These are phyloP conservation scores for Panthera uncia DNA, from an alignment of 2,113 vertebrate species.

Conservation along the genomic window DNA sequence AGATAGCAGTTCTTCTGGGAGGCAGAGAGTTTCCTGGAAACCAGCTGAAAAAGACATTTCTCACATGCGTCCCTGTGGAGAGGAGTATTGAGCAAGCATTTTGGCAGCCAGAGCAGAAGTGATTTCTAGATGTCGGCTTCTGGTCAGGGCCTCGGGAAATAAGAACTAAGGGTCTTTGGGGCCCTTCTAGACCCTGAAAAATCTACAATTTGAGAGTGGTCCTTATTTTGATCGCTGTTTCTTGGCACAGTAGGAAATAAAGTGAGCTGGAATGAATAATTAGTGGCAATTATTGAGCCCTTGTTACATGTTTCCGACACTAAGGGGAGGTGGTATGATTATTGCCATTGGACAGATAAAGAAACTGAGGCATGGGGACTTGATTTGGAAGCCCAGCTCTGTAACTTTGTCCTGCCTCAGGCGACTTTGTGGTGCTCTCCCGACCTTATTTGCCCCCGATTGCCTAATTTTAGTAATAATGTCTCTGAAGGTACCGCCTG, in stretches of 20 bases:
- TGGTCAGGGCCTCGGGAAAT: background rate
- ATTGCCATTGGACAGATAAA: background rate
- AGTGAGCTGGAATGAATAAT: background rate
- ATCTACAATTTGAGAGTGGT: background rate
- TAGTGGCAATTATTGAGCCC: background rate
- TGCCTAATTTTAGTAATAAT: background rate
- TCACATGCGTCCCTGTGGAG: background rate
- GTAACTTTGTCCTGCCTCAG: too few relatives aligned
- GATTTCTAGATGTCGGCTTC: slow-evolving; percentile 33
- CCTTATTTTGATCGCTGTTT: background rate
- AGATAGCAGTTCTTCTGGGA: background rate
- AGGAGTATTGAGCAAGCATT: slow-evolving; percentile 29
- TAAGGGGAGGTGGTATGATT: too few relatives aligned
- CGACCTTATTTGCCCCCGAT: background rate
- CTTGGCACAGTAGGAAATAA: background rate
- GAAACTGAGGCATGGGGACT: background rate
- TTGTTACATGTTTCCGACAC: fast-evolving
- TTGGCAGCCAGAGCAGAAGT: slow-evolving; percentile 1
- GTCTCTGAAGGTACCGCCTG: background rate
- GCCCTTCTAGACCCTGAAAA: background rate
- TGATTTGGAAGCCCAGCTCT: background rate
- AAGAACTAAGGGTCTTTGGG: background rate
- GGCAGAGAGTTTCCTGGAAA: background rate
- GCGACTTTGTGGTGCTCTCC: background rate
- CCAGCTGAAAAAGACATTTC: background rate